These are phyloP conservation scores for Mnemiopsis leidyi DNA, from an alignment of 37 sponge, comb jelly and placozoan species.

Conservation along the genomic window DNA sequence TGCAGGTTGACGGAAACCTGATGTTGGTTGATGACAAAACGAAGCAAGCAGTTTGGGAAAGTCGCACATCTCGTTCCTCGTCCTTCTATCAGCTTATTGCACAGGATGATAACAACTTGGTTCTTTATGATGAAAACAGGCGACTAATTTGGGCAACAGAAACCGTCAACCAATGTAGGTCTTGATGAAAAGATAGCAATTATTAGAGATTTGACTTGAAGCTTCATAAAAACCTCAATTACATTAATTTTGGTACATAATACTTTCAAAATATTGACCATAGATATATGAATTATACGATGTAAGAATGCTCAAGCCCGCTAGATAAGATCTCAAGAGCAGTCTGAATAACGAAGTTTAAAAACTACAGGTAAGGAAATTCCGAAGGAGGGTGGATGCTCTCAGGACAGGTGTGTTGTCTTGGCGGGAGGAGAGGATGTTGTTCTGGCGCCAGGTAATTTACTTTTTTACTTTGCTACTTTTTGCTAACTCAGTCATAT, in stretches of 20 bases:
- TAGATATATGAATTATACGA: no score
- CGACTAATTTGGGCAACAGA: background rate
- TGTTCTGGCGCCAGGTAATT: background rate
- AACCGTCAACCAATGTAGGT: background rate
- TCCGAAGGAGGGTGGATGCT: background rate
- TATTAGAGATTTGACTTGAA: no score
- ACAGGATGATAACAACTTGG: background rate
- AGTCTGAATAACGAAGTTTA: no score
- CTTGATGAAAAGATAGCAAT: no score
- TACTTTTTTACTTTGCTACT: no score
- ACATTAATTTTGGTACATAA: no score
- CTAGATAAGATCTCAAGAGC: no score
- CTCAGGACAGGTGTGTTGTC: background rate
- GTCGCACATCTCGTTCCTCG: background rate
- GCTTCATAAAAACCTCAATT: no score
- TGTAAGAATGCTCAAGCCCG: no score
- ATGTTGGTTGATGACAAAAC: background rate
- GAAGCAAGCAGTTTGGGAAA: background rate
- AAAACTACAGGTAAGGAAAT: background rate
- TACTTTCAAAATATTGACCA: no score
- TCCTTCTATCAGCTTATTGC: background rate
- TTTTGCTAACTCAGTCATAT: no score
- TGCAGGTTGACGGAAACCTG: background rate
- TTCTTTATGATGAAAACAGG: background rate
- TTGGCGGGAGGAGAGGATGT: background rate